phyloP scores from a whole-genome alignment of 1,140 invertebrate species.

The Formica exsecta region DNA sequence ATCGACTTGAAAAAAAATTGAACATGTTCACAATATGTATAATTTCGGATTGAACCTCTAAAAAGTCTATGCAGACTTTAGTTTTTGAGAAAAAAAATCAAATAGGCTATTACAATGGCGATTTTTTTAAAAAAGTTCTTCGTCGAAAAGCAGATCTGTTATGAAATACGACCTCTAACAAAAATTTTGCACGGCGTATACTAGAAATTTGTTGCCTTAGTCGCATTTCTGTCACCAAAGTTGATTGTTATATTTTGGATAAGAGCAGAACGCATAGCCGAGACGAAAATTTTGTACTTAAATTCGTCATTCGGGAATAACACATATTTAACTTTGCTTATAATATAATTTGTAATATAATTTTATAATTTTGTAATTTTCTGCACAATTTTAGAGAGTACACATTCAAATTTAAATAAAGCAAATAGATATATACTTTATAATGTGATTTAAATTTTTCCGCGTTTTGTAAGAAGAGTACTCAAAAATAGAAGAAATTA shows the following conservation, averaged over 20 bases:
- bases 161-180: background rate
- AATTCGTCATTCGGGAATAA: background rate
- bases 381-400: background rate
- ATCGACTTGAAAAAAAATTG: too few species aligned
- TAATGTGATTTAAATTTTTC: background rate
- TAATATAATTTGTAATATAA: background rate
- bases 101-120: too few species aligned
- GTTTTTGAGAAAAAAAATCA: too few species aligned
- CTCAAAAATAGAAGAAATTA: background rate
- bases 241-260: background rate
- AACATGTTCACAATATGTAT: too few species aligned
- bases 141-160: too few species aligned
- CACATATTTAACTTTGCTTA: background rate
- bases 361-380: background rate
- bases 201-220: background rate
- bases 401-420: background rate
- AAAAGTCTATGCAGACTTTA: too few species aligned
- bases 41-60: too few species aligned
- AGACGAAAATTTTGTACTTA: background rate
- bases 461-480: background rate
- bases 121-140: too few species aligned
- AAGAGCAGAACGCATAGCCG: background rate
- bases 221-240: background rate
- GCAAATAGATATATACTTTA: background rate
- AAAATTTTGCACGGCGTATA: background rate